Percentiles rank a stretch among this genome's conserved stretches.
Conservation (phyloP, 2,888 invertebrate species). For the Drosophila koepferae region DNA sequence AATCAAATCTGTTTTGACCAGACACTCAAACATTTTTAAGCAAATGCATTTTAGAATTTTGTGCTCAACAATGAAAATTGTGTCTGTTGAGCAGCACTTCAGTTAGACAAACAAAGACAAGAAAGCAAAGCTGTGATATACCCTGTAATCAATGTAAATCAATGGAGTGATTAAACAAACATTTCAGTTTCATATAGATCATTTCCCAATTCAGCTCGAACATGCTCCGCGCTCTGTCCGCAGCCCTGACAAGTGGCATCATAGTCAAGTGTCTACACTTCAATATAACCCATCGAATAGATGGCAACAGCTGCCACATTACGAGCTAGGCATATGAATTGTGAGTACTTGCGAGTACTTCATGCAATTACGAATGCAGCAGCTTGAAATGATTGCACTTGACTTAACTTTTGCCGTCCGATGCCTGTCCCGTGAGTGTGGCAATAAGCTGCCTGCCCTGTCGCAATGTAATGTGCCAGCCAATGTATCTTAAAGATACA, state of each 20-base stretch:
- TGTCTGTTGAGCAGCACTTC: conserved; percentile 18
- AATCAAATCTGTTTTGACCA: conserved; percentile 10
- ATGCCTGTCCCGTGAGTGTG: conserved; percentile 29
- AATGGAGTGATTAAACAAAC: not conserved
- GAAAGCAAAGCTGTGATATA: not conserved
- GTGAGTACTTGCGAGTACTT: conserved; percentile 46
- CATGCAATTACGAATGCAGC: conserved; percentile 63
- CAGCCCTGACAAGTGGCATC: conserved; percentile 11
- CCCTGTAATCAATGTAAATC: conserved; percentile 1
- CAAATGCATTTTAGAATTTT: conserved; percentile 13
- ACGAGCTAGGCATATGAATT: conserved; percentile 44
- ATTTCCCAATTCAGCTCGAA: not conserved
- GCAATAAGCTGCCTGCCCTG: conserved; percentile 52
- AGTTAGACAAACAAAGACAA: not conserved
- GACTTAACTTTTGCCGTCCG: conserved; percentile 41
- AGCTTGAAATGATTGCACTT: conserved; percentile 74
- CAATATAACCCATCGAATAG: conserved; percentile 13
- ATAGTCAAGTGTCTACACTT: conserved; percentile 6
- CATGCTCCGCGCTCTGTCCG: not conserved
- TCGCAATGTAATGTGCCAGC: conserved; percentile 47
- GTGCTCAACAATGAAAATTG: conserved; percentile 26
- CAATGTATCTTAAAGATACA: conserved; percentile 57
- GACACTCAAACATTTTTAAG: conserved; percentile 22
- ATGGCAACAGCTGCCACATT: conserved; percentile 56
- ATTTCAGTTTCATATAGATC: not conserved